phyloP scores from a whole-genome alignment of 2,797 vertebrate genomes.

The Anguilla anguilla region DNA sequence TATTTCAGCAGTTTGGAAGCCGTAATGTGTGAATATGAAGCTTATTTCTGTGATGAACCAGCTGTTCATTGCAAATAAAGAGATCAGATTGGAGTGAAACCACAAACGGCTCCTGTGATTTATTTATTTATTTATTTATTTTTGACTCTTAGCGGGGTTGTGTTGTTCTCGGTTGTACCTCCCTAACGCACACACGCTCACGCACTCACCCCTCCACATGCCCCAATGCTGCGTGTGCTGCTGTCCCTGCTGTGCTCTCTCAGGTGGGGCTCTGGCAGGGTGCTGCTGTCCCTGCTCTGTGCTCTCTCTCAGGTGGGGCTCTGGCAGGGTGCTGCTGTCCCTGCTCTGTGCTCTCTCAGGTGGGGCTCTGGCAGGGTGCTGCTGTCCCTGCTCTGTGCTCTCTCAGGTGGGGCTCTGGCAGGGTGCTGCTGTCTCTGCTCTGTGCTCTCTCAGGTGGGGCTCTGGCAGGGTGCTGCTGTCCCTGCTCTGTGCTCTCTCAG shows the following conservation, averaged over 20 bases:
- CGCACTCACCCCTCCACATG: neutral
- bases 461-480: too few species aligned
- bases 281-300: constrained; percentile 31
- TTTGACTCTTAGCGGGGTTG: constrained; percentile 35
- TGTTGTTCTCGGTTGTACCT: neutral
- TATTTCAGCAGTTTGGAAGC: neutral
- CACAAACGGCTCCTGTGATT: constrained; percentile 34
- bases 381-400: too few species aligned
- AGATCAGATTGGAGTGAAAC: constrained; percentile 28
- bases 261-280: constrained; percentile 33
- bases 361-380: too few species aligned
- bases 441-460: too few species aligned
- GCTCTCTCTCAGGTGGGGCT: too few species aligned
- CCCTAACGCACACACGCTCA: neutral
- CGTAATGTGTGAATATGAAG: constrained; percentile 12
- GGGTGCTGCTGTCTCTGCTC: too few species aligned
- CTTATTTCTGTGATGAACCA: constrained; percentile 7
- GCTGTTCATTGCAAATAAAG: constrained; percentile 38
- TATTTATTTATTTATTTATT: neutral
- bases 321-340: too few species aligned
- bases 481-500: too few species aligned
- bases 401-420: too few species aligned
- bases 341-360: too few species aligned
- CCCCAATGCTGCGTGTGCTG: neutral
- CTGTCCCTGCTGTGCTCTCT: constrained; percentile 30